These are phyloP conservation scores for Eupeodes luniger DNA, from an alignment of 2,888 invertebrate genomes.

Conservation along the genomic window DNA sequence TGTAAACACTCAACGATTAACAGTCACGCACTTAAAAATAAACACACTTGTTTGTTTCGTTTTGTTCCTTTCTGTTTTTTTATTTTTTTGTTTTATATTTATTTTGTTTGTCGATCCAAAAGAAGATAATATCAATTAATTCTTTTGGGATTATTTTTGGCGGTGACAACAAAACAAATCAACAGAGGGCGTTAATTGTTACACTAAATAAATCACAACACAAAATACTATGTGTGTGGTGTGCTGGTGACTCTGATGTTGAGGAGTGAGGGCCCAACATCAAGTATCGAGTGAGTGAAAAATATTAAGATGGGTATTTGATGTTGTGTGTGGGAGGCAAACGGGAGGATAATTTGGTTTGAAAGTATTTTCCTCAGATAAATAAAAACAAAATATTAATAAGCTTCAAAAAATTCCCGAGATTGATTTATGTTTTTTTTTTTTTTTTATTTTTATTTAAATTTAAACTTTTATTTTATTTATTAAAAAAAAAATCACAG, in stretches of 20 bases:
- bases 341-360: constrained; percentile 15
- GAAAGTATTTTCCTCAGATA: constrained; percentile 15
- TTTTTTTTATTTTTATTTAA: constrained; percentile 39
- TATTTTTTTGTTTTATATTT: neutral
- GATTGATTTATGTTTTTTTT: constrained; percentile 48
- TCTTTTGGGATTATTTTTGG: constrained; percentile 47
- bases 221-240: constrained; percentile 27
- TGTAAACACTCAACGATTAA: constrained; percentile 32
- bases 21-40: constrained; percentile 46
- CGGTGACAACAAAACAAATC: constrained; percentile 47
- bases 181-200: constrained; percentile 56
- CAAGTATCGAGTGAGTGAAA: neutral
- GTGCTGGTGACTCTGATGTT: neutral
- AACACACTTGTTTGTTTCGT: constrained; percentile 30
- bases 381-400: constrained; percentile 6
- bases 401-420: constrained; percentile 13
- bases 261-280: constrained; percentile 3
- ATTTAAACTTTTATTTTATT: constrained; percentile 36
- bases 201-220: constrained; percentile 66
- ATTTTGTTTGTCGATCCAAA: constrained; percentile 10
- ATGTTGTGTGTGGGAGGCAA: constrained; percentile 40
- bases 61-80: constrained; percentile 10
- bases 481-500: constrained; percentile 39
- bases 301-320: neutral
- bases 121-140: constrained; percentile 41